phyloP scores from a whole-genome alignment of 1,140 invertebrate species.

The Hesperophylax magnus region DNA sequence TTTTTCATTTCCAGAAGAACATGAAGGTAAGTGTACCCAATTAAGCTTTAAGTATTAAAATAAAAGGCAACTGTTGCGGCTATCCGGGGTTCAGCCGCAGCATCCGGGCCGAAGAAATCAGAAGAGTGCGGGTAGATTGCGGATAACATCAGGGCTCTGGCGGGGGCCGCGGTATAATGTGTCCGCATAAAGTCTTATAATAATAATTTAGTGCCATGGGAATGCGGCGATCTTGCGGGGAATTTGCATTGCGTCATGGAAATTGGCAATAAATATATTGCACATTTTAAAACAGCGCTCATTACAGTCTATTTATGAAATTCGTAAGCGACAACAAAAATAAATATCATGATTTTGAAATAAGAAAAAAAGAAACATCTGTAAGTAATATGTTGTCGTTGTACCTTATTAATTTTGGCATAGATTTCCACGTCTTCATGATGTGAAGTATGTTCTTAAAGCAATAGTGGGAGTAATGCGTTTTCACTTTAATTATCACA shows the following conservation, averaged over 20 bases:
- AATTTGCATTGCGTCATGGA: slow-evolving; percentile 2
- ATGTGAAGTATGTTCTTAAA: too few relatives aligned
- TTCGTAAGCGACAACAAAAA: too few relatives aligned
- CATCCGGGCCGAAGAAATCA: slow-evolving; percentile 9
- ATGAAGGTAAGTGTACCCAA: neutral
- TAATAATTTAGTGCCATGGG: neutral
- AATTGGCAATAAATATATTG: neutral
- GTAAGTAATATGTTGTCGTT: too few relatives aligned
- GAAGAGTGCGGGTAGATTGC: neutral
- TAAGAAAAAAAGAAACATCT: too few relatives aligned
- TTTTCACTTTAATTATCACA: too few relatives aligned
- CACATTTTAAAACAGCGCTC: neutral
- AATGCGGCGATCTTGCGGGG: neutral
- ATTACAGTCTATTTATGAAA: too few relatives aligned
- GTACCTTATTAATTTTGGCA: too few relatives aligned
- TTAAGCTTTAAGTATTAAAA: neutral
- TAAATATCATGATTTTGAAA: too few relatives aligned
- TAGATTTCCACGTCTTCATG: too few relatives aligned
- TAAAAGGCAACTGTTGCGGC: neutral
- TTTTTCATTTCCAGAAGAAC: neutral
- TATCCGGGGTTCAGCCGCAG: slow-evolving; percentile 27
- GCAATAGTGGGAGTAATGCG: too few relatives aligned
- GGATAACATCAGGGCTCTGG: neutral
- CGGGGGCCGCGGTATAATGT: neutral
- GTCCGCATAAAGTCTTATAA: neutral